Conservation (phyloP, 2,888 invertebrate genomes). For the Lithosia quadra region DNA sequence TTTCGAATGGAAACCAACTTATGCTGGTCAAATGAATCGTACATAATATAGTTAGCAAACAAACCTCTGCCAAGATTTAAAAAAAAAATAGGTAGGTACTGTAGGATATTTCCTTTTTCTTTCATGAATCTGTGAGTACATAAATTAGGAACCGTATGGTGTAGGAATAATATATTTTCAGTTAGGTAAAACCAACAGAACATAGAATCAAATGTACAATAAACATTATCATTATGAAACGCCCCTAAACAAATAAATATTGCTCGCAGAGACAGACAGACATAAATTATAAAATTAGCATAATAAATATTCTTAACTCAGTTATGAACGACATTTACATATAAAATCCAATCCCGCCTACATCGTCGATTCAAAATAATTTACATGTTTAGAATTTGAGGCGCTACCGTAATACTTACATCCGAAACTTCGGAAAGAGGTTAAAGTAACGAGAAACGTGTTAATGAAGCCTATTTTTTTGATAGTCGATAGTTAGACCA, state of each 20-base stretch:
- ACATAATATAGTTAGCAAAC: background rate
- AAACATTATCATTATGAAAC: background rate
- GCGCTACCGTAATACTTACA: background rate
- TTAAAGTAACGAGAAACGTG: too few relatives aligned
- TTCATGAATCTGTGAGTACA: too few relatives aligned
- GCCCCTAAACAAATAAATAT: background rate
- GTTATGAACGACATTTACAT: conserved; percentile 37
- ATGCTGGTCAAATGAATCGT: background rate
- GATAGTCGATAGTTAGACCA: too few relatives aligned
- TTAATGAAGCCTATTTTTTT: too few relatives aligned
- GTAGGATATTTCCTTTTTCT: too few relatives aligned
- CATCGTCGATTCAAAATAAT: conserved; percentile 27
- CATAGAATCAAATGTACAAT: background rate
- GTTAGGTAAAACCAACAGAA: too few relatives aligned
- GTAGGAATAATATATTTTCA: too few relatives aligned
- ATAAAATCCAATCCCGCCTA: conserved; percentile 36
- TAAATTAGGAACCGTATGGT: too few relatives aligned
- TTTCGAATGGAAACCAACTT: background rate
- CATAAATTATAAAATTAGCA: conserved; percentile 17
- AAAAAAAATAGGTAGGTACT: too few relatives aligned
- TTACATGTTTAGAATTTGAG: conserved; percentile 37
- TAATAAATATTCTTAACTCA: conserved; percentile 27
- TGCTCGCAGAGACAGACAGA: background rate
- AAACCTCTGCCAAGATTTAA: background rate
- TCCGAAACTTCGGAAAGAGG: background rate